Percentiles rank a stretch among this genome's conserved stretches.
These are phyloP conservation scores for Conger conger DNA, from an alignment of 2,113 vertebrate species.

Conservation along the genomic window DNA sequence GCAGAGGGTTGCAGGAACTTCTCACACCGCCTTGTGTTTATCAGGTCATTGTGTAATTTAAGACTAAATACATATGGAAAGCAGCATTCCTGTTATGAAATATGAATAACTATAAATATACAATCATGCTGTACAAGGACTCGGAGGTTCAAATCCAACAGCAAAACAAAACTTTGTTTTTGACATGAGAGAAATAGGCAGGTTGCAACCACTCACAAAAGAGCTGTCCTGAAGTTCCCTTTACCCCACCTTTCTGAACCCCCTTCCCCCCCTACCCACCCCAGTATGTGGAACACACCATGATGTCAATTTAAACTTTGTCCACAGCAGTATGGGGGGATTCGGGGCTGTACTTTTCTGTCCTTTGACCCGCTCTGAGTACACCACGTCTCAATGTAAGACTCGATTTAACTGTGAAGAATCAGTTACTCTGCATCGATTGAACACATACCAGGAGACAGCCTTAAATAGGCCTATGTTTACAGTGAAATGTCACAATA, in stretches of 20 bases:
- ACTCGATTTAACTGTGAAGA: neutral
- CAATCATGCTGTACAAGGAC: constrained; percentile 42
- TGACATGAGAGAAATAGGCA: constrained; percentile 49
- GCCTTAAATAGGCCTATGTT: constrained; percentile 56
- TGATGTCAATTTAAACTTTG: constrained; percentile 70
- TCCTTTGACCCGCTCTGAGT: constrained; percentile 2
- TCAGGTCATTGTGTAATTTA: constrained; percentile 40
- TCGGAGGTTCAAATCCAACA: constrained; percentile 35
- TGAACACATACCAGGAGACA: constrained; percentile 41
- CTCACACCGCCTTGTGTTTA: constrained; percentile 44
- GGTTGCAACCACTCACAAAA: constrained; percentile 52
- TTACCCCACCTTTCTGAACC: neutral
- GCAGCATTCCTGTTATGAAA: constrained; percentile 33
- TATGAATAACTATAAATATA: constrained; percentile 36
- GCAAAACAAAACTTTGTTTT: constrained; percentile 51
- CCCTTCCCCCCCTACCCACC: constrained; percentile 15
- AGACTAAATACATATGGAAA: constrained; percentile 36
- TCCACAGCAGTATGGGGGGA: constrained; percentile 58
- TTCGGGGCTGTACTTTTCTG: constrained; percentile 50
- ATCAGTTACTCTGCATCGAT: neutral
- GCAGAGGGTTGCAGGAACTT: constrained; percentile 48
- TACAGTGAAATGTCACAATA: constrained; percentile 57
- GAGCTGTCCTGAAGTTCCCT: constrained; percentile 43
- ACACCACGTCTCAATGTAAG: neutral
- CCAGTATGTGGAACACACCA: constrained; percentile 63